Evolutionary conservation across 2,797 vertebrate species (phyloP).

Genomic region (Sebastes flavidus): DNA sequence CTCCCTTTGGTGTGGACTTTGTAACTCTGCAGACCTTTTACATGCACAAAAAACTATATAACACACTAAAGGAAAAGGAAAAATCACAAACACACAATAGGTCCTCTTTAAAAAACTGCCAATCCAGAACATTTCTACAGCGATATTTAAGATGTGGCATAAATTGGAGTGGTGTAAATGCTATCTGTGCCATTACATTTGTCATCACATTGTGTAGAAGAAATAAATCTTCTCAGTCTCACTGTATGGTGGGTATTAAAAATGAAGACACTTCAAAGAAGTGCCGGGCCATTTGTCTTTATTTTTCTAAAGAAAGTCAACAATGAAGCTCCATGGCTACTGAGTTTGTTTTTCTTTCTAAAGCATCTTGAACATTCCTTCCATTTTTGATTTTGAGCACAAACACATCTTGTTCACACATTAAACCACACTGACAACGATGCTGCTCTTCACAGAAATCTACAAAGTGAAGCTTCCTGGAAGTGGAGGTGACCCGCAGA

Average conservation of each 20-base stretch:
- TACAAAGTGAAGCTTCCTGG: neutral
- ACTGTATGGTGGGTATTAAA: neutral
- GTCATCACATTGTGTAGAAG: neutral
- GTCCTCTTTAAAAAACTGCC: neutral
- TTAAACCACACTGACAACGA: neutral
- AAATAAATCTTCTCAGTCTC: neutral
- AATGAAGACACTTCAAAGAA: neutral
- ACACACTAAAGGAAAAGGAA: neutral
- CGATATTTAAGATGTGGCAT: neutral
- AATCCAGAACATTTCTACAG: neutral
- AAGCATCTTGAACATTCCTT: constrained; percentile 1
- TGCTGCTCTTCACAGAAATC: neutral
- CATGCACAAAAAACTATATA: neutral
- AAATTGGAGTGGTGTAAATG: neutral
- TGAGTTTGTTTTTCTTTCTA: neutral
- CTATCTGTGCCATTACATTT: neutral
- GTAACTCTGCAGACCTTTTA: neutral
- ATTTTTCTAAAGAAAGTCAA: neutral
- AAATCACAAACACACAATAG: neutral
- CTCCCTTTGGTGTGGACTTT: neutral
- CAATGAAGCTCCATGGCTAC: neutral
- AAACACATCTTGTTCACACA: constrained; percentile 22
- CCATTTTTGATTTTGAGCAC: constrained; percentile 11
- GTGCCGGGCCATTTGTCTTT: neutral
- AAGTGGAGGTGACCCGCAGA: neutral